Conservation (phyloP, 2,888 invertebrate species). For the Calliopum simillimum region DNA sequence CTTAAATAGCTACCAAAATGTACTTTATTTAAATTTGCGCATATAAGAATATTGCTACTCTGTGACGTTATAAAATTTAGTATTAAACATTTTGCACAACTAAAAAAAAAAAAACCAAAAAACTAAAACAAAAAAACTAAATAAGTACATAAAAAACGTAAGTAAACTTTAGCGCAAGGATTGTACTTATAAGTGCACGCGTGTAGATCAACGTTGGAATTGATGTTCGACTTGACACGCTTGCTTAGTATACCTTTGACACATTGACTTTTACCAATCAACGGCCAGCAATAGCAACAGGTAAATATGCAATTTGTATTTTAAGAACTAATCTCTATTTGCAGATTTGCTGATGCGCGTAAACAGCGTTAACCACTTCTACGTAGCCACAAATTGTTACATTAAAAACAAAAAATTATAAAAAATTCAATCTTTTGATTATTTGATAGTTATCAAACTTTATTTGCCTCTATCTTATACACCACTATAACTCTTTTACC, state of each 20-base stretch:
- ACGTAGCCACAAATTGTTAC: not conserved
- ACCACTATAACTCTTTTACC: not conserved
- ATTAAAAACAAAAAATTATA: conserved; percentile 8
- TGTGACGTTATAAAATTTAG: not conserved
- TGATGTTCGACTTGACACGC: too few relatives aligned
- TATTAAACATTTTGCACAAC: not conserved
- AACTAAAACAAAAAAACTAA: conserved; percentile 2
- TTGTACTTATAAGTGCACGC: too few relatives aligned
- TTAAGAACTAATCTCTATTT: conserved; percentile 38
- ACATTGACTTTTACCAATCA: too few relatives aligned
- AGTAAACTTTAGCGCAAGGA: conserved; percentile 17
- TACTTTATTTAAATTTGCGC: conserved; percentile 23
- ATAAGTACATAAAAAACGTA: conserved; percentile 9
- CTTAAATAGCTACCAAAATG: conserved; percentile 20
- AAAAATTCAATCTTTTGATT: conserved; percentile 26
- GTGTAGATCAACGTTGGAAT: too few relatives aligned
- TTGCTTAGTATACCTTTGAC: too few relatives aligned
- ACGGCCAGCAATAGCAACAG: conserved; percentile 20
- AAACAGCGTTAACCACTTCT: not conserved
- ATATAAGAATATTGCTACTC: not conserved
- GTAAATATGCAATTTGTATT: conserved; percentile 36
- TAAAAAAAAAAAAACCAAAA: not conserved
- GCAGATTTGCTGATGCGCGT: conserved; percentile 21
- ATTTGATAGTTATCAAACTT: conserved; percentile 26
- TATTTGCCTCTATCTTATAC: conserved; percentile 13